These are phyloP conservation scores for Adelphocoris suturalis DNA, from an alignment of 2,888 invertebrate genomes.

Conservation along the genomic window DNA sequence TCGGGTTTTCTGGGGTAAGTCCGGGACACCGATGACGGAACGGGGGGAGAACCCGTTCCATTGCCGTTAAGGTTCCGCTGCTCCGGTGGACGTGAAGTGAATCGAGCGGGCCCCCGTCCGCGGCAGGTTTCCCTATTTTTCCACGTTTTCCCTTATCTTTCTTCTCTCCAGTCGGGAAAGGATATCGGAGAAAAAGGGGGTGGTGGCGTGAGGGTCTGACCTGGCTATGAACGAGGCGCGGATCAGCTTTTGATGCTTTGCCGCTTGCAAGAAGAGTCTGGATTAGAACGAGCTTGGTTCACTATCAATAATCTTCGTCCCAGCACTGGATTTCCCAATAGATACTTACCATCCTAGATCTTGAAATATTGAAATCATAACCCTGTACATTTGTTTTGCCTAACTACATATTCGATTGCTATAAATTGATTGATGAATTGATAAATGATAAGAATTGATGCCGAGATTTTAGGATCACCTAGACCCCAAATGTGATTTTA, in stretches of 20 bases:
- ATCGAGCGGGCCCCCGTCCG: background rate
- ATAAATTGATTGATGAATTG: too few relatives aligned
- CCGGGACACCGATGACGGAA: slow-evolving; percentile 27
- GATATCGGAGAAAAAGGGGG: background rate
- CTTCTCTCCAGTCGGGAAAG: background rate
- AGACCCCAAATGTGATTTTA: too few relatives aligned
- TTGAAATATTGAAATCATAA: too few relatives aligned
- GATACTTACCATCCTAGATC: too few relatives aligned
- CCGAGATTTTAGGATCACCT: too few relatives aligned
- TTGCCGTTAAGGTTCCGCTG: slow-evolving; percentile 35
- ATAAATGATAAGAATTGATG: too few relatives aligned
- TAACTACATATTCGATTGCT: too few relatives aligned
- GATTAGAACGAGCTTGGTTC: too few relatives aligned
- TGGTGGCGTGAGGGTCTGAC: background rate
- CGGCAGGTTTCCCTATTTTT: slow-evolving; percentile 1
- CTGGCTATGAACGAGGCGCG: background rate
- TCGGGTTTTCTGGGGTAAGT: background rate
- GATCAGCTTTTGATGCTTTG: background rate
- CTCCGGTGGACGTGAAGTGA: slow-evolving; percentile 53
- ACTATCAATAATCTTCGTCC: too few relatives aligned
- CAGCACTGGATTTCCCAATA: too few relatives aligned
- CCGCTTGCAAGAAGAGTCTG: background rate
- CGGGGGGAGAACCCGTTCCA: background rate
- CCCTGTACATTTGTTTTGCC: too few relatives aligned
- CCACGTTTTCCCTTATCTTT: background rate